Evolutionary conservation across 2,888 invertebrate species (phyloP), one percentile per base, ranked within the genome.

Genomic region (Standfussiana lucernea): DNA sequence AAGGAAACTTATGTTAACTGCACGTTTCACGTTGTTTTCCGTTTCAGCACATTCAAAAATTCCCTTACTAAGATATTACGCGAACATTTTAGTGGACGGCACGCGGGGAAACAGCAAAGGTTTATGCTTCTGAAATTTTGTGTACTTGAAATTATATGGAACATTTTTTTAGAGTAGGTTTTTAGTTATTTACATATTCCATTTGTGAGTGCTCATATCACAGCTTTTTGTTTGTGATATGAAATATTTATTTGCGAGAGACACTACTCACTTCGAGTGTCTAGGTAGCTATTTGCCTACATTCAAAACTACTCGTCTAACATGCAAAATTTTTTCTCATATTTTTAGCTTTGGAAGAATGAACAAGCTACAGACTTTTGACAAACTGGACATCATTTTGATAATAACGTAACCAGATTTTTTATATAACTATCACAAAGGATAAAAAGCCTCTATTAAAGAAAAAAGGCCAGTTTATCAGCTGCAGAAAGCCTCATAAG

Each of bases 1-100:
- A 97, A 97, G 94, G 59, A 69, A 80, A 83, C 75, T 78, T 84
- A 85, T 83, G 82, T 82, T 84, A 80, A 83, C 80, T 78, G 74
- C 69, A 79, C 77, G 45, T 82, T 77, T 78, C 64, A 71, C 47
- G 70, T 79, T 80, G 80, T 80, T 79, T 81, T 79, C 62, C 73
- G 75, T 80, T 85, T 80, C 80, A 81, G 79, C 81, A 80, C 77
- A 64, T 81, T 77, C 21, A 65, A 75, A 85, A 80, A 79, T 76
- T 82, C 66, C 40, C 67, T 42, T 15, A 72, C 70, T 82, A 62
- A 66, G 61, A 73, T 83, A 78, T 76, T 68, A 74, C 61, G 40
- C 13, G 32, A 77, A 83, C 68, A 78, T 82, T 86, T 81, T 37
- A 61, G 66, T 47, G 45, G 50, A 68, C 61, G 56, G 56, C 37